These are phyloP conservation scores for Hydroisotoma schaefferi DNA, from an alignment of 2,888 invertebrate species.

Conservation along the genomic window DNA sequence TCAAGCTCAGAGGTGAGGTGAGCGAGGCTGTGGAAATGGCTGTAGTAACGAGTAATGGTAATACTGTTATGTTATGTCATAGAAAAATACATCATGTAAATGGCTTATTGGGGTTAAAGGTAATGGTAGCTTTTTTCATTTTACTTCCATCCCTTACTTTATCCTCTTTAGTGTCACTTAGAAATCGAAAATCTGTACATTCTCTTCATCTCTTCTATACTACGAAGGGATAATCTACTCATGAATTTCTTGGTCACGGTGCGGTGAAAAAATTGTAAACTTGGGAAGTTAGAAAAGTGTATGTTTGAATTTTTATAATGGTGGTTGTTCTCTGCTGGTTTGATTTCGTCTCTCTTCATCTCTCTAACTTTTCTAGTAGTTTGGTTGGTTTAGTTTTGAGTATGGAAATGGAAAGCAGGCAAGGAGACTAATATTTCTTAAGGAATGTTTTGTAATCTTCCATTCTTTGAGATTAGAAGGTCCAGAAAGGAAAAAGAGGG, in stretches of 20 bases:
- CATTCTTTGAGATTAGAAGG: conserved; percentile 13
- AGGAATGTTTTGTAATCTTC: conserved; percentile 18
- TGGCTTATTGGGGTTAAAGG: background rate
- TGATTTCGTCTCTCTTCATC: background rate
- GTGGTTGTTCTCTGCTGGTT: background rate
- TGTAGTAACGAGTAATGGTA: conserved; percentile 1
- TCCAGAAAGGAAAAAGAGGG: conserved; percentile 10
- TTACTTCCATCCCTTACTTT: background rate
- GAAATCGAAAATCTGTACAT: background rate
- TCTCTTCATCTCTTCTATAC: no score
- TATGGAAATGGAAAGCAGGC: no score
- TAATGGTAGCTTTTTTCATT: background rate
- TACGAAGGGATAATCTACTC: conserved; percentile 25
- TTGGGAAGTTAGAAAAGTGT: background rate
- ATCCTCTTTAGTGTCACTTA: conserved; percentile 6
- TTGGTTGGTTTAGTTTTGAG: no score
- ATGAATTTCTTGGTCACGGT: conserved; percentile 31
- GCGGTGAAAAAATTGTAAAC: conserved; percentile 10
- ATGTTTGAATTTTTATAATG: background rate
- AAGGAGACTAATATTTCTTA: background rate
- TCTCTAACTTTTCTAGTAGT: no score
- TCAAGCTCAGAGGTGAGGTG: conserved; percentile 2
- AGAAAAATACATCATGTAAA: no score
- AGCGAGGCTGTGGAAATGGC: no score
- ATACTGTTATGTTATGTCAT: background rate